Evolutionary conservation across 1,140 invertebrate species (phyloP), one percentile per base, ranked within the genome.

Genomic region (Batillaria attramentaria): DNA sequence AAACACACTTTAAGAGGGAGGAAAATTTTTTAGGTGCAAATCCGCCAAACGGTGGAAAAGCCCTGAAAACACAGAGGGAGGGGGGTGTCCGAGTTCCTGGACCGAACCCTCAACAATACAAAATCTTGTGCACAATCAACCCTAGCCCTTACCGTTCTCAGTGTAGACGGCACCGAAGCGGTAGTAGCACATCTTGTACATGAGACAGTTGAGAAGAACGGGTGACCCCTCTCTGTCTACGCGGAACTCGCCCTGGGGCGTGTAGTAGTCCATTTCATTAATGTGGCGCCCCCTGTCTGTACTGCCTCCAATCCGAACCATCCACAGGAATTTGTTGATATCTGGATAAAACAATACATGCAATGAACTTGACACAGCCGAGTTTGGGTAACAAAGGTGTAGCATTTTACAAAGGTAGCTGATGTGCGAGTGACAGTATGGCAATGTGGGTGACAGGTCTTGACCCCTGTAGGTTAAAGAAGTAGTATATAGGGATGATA

Each of bases 131-230:
- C 18, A 66, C 13, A 13, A 66, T 66, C 13, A n/a, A n/a, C n/a
- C 62, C 10, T 35, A 54, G 24, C 54, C 84, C 90, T 93, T 91
- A 95, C 96, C 96, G 90, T 95, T 95, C 93, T 99, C 98, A 0
- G 97, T 99, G 89, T 98, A 98, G 88, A 99, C 98, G 10, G 98
- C 95, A 81, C 97, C 97, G 93, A 97, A 99, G 87, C 97, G 93
- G 92, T 99, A 99, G 91, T 99, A 99, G 88, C 97, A 97, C 87
- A 99, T 92, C 93, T 99, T 99, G 91, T 99, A 99, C 98, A 99
- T 99, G 42, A 99, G 93, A 92, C 97, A 99, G 91, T 99, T 99
- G 50, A 99, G 93, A 82, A 99, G 93, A 8, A 95, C 97, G 42
- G 97, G 96, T 0, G 98, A 96, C 13, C 96, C 98, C 91, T 98